A percentile compares a stretch with the other conserved stretches of the same genome.
These are phyloP conservation scores for Sipha maydis DNA, from an alignment of 2,888 invertebrate species.

Conservation along the genomic window DNA sequence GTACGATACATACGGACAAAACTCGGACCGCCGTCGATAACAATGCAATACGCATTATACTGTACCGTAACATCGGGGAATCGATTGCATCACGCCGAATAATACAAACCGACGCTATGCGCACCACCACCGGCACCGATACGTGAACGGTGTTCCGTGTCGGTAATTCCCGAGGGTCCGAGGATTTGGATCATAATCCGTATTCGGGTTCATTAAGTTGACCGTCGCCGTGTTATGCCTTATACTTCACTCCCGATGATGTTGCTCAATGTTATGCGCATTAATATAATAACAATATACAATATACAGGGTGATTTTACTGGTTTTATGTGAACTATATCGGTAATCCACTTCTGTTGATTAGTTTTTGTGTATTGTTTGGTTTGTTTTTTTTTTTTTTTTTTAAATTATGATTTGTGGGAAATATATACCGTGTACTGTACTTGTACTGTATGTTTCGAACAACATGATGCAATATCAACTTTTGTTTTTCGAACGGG, in stretches of 20 bases:
- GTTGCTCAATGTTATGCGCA: not conserved
- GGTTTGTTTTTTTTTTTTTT: too few species aligned
- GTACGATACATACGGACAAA: too few species aligned
- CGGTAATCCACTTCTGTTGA: too few species aligned
- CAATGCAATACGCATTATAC: too few species aligned
- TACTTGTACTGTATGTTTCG: too few species aligned
- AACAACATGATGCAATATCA: too few species aligned
- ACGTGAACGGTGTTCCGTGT: not conserved
- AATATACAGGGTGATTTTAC: not conserved
- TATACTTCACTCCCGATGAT: not conserved
- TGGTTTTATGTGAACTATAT: too few species aligned
- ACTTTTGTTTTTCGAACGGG: too few species aligned
- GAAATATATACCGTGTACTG: too few species aligned
- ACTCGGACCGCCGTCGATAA: not conserved
- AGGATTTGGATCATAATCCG: slow-evolving; percentile 3
- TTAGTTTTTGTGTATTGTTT: too few species aligned
- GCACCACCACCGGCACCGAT: not conserved
- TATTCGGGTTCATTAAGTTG: slow-evolving; percentile 12
- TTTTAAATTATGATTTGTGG: too few species aligned
- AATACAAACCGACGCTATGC: not conserved
- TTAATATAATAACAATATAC: not conserved
- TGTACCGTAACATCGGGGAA: not conserved
- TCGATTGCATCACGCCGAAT: not conserved
- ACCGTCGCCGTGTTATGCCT: not conserved
- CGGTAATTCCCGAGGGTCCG: not conserved